phyloP scores from a whole-genome alignment of 1,140 invertebrate genomes.

The Acyrthosiphon pisum region DNA sequence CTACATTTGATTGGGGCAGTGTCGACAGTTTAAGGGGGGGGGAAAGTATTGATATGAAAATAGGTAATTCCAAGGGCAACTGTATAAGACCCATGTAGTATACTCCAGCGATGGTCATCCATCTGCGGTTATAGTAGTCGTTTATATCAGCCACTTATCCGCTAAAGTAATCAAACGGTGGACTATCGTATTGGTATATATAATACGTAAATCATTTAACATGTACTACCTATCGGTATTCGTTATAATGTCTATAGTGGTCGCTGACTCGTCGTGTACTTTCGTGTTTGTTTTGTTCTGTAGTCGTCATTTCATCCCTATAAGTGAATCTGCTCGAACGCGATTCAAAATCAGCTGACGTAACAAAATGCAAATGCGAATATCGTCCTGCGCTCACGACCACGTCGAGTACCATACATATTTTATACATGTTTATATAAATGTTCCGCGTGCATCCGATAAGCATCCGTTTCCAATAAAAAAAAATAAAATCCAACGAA shows the following conservation, averaged over 20 bases:
- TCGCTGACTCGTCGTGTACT: not conserved
- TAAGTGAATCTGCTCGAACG: not conserved
- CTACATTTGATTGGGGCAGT: too few relatives aligned
- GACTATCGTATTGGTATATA: not conserved
- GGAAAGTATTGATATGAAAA: too few relatives aligned
- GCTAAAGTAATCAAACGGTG: not conserved
- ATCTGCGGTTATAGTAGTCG: not conserved
- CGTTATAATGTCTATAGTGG: not conserved
- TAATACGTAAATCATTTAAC: not conserved
- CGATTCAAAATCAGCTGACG: constrained; percentile 16
- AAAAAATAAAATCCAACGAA: not conserved
- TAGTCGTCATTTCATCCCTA: not conserved
- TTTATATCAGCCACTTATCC: not conserved
- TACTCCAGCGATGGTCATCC: not conserved
- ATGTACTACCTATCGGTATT: not conserved
- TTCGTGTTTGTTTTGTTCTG: not conserved
- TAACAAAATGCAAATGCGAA: constrained; percentile 14
- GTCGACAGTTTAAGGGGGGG: too few relatives aligned
- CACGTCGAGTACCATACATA: not conserved
- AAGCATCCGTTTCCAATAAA: constrained; percentile 28
- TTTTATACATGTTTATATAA: not conserved
- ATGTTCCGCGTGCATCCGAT: constrained; percentile 35
- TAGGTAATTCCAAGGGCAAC: too few relatives aligned
- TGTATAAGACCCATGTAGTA: not conserved
- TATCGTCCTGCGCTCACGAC: not conserved